These are phyloP conservation scores for Aramus guarauna DNA, from an alignment of 2,113 vertebrate genomes.

Conservation along the genomic window DNA sequence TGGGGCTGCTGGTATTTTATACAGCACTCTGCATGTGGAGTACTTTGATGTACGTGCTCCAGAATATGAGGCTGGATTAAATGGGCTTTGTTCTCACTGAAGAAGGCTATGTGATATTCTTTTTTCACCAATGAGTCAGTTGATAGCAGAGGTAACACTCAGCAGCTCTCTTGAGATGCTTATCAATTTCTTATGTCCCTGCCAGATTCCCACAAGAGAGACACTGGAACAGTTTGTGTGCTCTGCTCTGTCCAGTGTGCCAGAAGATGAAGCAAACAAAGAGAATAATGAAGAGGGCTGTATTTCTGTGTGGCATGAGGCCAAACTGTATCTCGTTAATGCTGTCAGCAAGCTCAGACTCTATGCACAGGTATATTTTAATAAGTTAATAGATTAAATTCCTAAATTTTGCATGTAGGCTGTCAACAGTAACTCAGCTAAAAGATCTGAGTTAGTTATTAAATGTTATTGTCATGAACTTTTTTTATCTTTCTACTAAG, in stretches of 20 bases:
- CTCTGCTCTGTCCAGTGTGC: slow-evolving; percentile 16
- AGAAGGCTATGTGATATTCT: background rate
- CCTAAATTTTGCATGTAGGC: background rate
- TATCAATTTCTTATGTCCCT: background rate
- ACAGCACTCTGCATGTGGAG: background rate
- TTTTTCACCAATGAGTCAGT: background rate
- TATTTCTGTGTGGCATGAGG: background rate
- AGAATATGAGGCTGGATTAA: background rate
- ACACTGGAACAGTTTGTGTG: slow-evolving; percentile 58
- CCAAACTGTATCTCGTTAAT: slow-evolving; percentile 48
- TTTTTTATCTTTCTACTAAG: background rate
- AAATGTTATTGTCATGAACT: background rate
- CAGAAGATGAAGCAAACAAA: background rate
- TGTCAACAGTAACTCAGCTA: background rate
- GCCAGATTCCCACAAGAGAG: slow-evolving; percentile 59
- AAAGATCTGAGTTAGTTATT: background rate
- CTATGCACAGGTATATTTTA: slow-evolving; percentile 38
- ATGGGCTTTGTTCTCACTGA: background rate
- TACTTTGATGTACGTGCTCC: background rate
- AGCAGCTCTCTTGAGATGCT: background rate
- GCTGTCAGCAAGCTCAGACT: slow-evolving; percentile 48
- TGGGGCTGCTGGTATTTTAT: background rate
- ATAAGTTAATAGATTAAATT: background rate
- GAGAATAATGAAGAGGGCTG: background rate
- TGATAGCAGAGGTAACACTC: background rate